Evolutionary conservation across 1,140 invertebrate species (phyloP), one percentile per base, ranked within the genome.

Genomic region (Drosophila sucinea): DNA sequence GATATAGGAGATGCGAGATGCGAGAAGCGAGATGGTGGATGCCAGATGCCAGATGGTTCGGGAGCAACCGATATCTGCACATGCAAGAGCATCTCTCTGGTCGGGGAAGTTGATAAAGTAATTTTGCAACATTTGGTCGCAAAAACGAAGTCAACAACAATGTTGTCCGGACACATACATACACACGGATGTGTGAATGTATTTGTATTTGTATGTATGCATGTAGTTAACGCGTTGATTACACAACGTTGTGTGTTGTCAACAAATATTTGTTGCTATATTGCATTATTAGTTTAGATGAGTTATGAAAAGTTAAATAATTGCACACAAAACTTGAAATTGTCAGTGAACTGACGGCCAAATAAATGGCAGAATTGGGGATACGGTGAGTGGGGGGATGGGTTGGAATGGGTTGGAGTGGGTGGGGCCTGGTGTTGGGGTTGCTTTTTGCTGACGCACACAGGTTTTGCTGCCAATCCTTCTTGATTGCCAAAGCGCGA

Each of bases 251-350:
- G 73, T 62, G 68, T 72, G 82, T 73, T 89, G 83, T 83, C 79
- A 74, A 77, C 83, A 87, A 87, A 87, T 87, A 87, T 87, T 87
- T 87, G 73, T 54, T 60, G 54, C 71, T 72, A 70, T 74, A 89
- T 84, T 89, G 84, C 79, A 72, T 87, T 87, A 87, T 89, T 87
- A 87, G 83, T 85, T 77, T 86, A 67, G 55, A 67, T 66, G 82
- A 85, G 73, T 86, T 87, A 79, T 80, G 79, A 89, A 87, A 87
- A 87, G 83, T 87, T 80, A 87, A 87, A 87, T 87, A 87, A 82
- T 79, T 83, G 67, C 64, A 66, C 63, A 63, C 71, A 67, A 61
- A 70, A 62, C 68, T 75, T 60, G 32, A 72, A 66, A 65, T 60
- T 71, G 62, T 65, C 56, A 63, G 60, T 17, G 32, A 58, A 58